Conservation (phyloP, 2,888 invertebrate species). For the Epistrophe grossulariae region DNA sequence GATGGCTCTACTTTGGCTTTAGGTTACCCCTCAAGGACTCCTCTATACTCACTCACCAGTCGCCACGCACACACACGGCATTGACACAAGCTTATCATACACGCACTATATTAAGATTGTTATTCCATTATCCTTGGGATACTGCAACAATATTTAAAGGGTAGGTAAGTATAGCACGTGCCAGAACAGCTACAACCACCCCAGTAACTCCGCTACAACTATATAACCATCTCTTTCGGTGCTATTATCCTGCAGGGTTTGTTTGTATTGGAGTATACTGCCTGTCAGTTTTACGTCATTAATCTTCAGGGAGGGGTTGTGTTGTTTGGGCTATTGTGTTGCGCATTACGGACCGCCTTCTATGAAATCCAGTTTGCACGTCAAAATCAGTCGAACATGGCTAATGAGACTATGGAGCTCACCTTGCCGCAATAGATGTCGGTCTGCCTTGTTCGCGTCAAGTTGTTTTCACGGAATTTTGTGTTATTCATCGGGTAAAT, state of each 20-base stretch:
- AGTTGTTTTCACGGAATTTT: constrained; percentile 73
- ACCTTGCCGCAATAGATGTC: constrained; percentile 76
- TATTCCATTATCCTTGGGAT: constrained; percentile 70
- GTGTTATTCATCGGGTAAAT: constrained; percentile 21
- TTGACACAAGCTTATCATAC: constrained; percentile 30
- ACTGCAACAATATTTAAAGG: constrained; percentile 22
- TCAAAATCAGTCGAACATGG: constrained; percentile 75
- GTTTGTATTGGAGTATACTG: constrained; percentile 39
- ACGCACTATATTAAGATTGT: constrained; percentile 67
- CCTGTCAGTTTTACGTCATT: constrained; percentile 64
- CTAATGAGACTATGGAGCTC: constrained; percentile 72
- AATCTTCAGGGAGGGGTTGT: constrained; percentile 69
- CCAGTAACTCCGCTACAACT: background rate
- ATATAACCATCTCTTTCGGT: constrained; percentile 47
- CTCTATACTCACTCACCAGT: background rate
- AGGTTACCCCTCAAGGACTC: constrained; percentile 61
- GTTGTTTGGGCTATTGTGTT: constrained; percentile 63
- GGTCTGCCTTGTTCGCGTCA: constrained; percentile 78
- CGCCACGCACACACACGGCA: constrained; percentile 20
- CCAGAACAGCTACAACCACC: constrained; percentile 33
- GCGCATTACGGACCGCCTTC: constrained; percentile 77
- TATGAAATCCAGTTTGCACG: constrained; percentile 67
- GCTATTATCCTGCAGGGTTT: constrained; percentile 26
- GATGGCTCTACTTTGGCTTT: constrained; percentile 18
- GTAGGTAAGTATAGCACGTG: constrained; percentile 42